Evolutionary conservation across 1,140 invertebrate species (phyloP), one percentile per base, ranked within the genome.

Genomic region (Brachionus koreanus): DNA sequence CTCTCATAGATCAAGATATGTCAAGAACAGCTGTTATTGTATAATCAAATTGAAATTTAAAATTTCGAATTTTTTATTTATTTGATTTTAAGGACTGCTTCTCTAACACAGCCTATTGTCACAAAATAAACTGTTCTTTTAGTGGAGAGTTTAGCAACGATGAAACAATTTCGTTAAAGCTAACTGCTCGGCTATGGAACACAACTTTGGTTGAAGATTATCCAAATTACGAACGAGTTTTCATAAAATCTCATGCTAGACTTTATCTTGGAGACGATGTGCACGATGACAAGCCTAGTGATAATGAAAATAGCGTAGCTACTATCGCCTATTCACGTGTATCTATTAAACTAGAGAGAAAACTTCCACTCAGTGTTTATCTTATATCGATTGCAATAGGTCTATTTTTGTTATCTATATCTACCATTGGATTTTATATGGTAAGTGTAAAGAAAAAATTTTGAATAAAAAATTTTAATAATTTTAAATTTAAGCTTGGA

Each of bases 51-150:
- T 9, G 12, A 72, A 72, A 29, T 29, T 29, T 23, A 23, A 72
- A 19, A 75, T 42, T 29, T 49, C 23, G 29, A 75, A 35, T 2
- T 42, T 10, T 72, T 72, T 5, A 29, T 12, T 37, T 12, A 37
- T 16, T 61, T 33, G 2, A 39, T 33, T 19, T 77, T 49, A 43
- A 79, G 76, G 76, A 79, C 2, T 79, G 76, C 25, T 79, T 79
- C n/a, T 61, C 49, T 2, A 61, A 57, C 19, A 61, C 25, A 4
- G 76, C 76, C 12, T 79, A 79, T 79, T 79, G 76, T 43, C 39
- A 79, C 49, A 79, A 65, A 61, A 79, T 79, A 79, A 79, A 79
- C 16, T 79, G 76, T n/a, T 33, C 76, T 23, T 79, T 79, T 79
- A 61, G 39, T 37, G 76, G 76, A 23, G 76, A 79, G 19, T 79